Conservation (phyloP, 2,888 invertebrate species). For the Sinhomidia bicolor region DNA sequence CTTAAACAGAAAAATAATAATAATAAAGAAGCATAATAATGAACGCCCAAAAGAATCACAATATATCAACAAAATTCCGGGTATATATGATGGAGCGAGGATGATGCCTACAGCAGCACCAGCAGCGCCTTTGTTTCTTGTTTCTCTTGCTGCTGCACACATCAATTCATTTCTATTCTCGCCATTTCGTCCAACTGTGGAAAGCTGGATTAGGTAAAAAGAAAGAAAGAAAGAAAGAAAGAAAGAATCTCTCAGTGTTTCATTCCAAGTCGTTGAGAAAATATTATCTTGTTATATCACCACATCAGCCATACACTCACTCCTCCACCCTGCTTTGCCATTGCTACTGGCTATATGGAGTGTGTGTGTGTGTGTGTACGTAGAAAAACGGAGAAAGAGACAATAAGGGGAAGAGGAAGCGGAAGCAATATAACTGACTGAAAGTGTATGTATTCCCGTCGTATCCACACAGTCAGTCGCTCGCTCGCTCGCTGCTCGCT, state of each 20-base stretch:
- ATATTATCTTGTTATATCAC: neutral
- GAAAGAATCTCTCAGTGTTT: neutral
- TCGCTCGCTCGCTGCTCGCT: too few relatives aligned
- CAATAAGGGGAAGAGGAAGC: constrained; percentile 20
- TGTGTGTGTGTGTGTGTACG: neutral
- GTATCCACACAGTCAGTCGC: too few relatives aligned
- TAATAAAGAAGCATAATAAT: too few relatives aligned
- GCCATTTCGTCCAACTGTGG: neutral
- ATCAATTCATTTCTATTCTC: neutral
- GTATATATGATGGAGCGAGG: too few relatives aligned
- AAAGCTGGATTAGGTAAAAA: neutral
- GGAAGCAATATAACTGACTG: constrained; percentile 13
- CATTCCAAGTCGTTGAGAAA: neutral
- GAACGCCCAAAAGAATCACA: too few relatives aligned
- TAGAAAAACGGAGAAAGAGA: neutral
- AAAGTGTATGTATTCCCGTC: neutral
- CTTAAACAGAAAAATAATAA: too few relatives aligned
- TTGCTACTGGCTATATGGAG: neutral
- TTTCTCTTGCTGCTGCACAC: too few relatives aligned
- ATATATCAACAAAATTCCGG: too few relatives aligned
- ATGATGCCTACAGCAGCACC: too few relatives aligned
- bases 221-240: too few relatives aligned
- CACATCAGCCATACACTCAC: too few relatives aligned
- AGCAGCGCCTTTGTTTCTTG: too few relatives aligned
- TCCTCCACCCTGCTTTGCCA: neutral